Conservation (phyloP, 2,113 vertebrate genomes). For the Hemichromis elongatus region DNA sequence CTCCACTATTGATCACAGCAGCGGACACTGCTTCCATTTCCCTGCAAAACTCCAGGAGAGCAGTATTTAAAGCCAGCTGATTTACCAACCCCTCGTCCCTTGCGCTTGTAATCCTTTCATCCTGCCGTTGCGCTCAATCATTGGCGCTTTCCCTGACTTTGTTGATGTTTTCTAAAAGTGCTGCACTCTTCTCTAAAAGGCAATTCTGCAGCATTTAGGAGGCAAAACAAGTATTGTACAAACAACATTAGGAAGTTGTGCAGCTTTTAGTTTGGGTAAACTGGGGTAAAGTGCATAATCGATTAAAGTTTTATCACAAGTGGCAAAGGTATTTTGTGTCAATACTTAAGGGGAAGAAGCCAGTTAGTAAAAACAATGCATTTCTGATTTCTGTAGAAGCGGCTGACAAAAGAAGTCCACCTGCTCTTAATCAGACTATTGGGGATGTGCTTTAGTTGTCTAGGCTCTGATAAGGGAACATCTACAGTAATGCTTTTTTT, state of each 20-base stretch:
- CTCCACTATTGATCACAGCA: conserved; percentile 72
- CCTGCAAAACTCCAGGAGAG: conserved; percentile 31
- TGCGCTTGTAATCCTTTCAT: conserved; percentile 28
- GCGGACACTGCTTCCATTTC: conserved; percentile 45
- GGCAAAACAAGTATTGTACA: conserved; percentile 21
- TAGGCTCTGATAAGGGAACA: conserved; percentile 3
- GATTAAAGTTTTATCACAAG: not conserved
- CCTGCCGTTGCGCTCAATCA: conserved; percentile 1
- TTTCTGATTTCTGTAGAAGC: not conserved
- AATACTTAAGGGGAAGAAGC: not conserved
- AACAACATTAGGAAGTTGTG: conserved; percentile 22
- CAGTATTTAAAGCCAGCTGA: conserved; percentile 67
- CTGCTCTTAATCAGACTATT: not conserved
- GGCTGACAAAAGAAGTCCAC: not conserved
- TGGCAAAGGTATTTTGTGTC: not conserved
- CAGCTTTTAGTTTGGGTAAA: not conserved
- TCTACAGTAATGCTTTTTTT: not conserved
- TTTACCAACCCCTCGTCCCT: conserved; percentile 19
- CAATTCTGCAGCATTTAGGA: conserved; percentile 1
- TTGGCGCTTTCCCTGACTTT: not conserved
- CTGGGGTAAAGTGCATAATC: not conserved
- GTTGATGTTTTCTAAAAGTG: conserved; percentile 31
- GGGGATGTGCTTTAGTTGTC: not conserved
- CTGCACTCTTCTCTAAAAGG: conserved; percentile 3
- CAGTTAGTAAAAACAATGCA: not conserved